Conservation (phyloP, 2,888 invertebrate species). For the Encarsia formosa region DNA sequence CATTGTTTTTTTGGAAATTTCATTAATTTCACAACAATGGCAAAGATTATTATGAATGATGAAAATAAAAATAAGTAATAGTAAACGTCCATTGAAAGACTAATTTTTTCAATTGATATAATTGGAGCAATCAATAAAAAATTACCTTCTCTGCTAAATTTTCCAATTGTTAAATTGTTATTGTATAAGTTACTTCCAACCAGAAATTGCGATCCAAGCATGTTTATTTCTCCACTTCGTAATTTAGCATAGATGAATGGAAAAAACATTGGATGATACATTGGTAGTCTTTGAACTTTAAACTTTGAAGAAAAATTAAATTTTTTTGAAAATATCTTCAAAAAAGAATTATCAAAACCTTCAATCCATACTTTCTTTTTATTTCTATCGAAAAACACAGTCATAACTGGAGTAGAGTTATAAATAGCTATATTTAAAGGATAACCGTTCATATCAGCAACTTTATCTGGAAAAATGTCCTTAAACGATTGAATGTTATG, state of each 20-base stretch:
- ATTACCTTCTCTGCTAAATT: not conserved
- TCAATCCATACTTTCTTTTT: not conserved
- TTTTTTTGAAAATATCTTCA: constrained; percentile 3
- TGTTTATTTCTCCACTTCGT: not conserved
- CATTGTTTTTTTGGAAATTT: not conserved
- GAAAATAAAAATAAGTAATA: not conserved
- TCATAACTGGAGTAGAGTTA: constrained; percentile 1
- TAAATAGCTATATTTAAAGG: not conserved
- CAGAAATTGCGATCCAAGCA: not conserved
- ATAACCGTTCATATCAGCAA: not conserved
- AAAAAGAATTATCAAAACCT: not conserved
- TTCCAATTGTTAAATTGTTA: not conserved
- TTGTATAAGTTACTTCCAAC: constrained; percentile 1
- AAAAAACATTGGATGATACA: not conserved
- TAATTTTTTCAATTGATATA: not conserved
- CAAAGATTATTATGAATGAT: not conserved
- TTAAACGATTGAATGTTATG: not conserved
- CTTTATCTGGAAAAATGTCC: not conserved
- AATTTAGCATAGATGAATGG: not conserved
- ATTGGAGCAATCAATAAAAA: not conserved
- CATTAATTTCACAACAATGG: not conserved
- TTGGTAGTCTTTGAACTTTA: not conserved
- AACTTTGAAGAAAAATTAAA: constrained; percentile 1
- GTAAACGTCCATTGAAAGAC: not conserved
- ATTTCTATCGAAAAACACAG: not conserved